phyloP scores from a whole-genome alignment of 2,888 invertebrate genomes.

The Salticus scenicus region DNA sequence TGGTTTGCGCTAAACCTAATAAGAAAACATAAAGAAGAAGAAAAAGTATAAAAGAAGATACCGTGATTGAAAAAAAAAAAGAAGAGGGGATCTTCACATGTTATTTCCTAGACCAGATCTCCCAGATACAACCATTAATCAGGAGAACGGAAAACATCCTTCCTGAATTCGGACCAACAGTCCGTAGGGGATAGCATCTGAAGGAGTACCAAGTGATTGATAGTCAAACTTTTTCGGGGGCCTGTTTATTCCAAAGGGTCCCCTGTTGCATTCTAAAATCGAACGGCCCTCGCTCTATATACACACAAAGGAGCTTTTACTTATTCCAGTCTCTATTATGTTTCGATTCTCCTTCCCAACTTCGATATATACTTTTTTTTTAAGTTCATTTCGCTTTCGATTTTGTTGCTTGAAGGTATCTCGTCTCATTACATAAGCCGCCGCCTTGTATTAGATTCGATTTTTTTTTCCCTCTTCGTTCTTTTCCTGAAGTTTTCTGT shows the following conservation, averaged over 20 bases:
- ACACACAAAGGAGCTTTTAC: constrained; percentile 44
- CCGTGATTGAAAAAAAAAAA: constrained; percentile 30
- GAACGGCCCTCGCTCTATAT: constrained; percentile 32
- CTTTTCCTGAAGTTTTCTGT: constrained; percentile 2
- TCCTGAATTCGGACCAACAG: constrained; percentile 63
- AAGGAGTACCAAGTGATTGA: constrained; percentile 54
- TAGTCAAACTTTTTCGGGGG: constrained; percentile 67
- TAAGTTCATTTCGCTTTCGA: constrained; percentile 36
- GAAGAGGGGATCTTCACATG: constrained; percentile 23
- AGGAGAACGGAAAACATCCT: constrained; percentile 61
- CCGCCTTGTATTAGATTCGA: constrained; percentile 49
- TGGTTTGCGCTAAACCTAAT: constrained; percentile 65
- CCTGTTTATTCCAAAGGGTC: constrained; percentile 69
- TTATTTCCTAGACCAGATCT: constrained; percentile 55
- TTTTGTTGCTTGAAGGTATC: constrained; percentile 62
- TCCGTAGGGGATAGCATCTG: constrained; percentile 53
- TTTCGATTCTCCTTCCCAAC: constrained; percentile 46
- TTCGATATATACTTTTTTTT: constrained; percentile 27
- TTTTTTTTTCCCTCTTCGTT: constrained; percentile 26
- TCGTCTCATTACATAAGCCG: constrained; percentile 66
- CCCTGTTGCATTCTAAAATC: constrained; percentile 68
- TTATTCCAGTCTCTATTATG: constrained; percentile 62
- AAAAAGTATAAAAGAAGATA: constrained; percentile 25
- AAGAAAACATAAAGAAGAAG: constrained; percentile 63
- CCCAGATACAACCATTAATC: constrained; percentile 61